Evolutionary conservation across 2,888 invertebrate species (phyloP).

Genomic region (Idaea dimidiata): DNA sequence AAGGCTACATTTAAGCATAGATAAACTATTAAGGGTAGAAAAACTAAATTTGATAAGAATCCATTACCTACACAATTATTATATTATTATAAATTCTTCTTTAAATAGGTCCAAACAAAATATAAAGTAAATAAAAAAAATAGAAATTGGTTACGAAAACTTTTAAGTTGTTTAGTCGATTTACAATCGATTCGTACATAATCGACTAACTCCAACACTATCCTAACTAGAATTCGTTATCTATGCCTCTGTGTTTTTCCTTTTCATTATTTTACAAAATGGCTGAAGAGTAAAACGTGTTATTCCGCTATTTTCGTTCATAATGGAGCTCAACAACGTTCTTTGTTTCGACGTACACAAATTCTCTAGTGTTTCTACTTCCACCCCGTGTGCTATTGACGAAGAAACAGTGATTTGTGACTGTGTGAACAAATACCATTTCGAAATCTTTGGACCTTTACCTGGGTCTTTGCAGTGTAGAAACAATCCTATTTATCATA

Average conservation of each 20-base stretch:
- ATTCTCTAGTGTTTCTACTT: slow-evolving; percentile 43
- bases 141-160: neutral
- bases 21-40: too few relatives aligned
- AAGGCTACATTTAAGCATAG: too few relatives aligned
- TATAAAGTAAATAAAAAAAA: too few relatives aligned
- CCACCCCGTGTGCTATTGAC: slow-evolving; percentile 21
- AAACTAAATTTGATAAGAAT: too few relatives aligned
- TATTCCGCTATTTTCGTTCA: slow-evolving; percentile 55
- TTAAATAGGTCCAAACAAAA: too few relatives aligned
- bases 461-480: slow-evolving; percentile 37
- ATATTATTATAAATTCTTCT: too few relatives aligned
- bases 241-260: slow-evolving; percentile 12
- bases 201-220: slow-evolving; percentile 1
- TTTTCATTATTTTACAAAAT: slow-evolving; percentile 61
- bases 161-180: slow-evolving; percentile 8
- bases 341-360: slow-evolving; percentile 53
- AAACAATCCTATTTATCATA: slow-evolving; percentile 28
- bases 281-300: slow-evolving; percentile 78
- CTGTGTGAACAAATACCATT: slow-evolving; percentile 44
- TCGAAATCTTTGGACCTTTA: slow-evolving; percentile 41
- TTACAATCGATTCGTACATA: neutral
- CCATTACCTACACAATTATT: too few relatives aligned
- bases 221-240: slow-evolving; percentile 13
- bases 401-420: slow-evolving; percentile 47
- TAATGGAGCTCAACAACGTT: slow-evolving; percentile 70